Conservation (phyloP, 2,888 invertebrate genomes). For the Drosophila ochracea region DNA sequence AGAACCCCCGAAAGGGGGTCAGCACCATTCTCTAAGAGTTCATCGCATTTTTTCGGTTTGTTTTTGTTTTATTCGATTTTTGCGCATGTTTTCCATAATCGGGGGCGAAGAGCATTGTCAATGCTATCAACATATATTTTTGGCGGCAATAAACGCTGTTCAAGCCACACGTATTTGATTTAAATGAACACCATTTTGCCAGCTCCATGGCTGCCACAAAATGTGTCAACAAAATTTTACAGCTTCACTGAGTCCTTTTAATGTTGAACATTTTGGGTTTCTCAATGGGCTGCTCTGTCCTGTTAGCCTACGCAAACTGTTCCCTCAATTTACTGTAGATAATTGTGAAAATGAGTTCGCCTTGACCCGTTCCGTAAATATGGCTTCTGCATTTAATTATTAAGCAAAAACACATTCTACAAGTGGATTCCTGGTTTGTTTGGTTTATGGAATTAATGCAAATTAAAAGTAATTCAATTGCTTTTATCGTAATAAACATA, state of each 20-base stretch:
- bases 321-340: slow-evolving; percentile 56
- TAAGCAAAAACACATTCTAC: not conserved
- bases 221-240: slow-evolving; percentile 46
- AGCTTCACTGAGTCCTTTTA: slow-evolving; percentile 30
- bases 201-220: slow-evolving; percentile 51
- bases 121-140: slow-evolving; percentile 36
- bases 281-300: slow-evolving; percentile 1
- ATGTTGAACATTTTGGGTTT: slow-evolving; percentile 30
- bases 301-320: slow-evolving; percentile 28
- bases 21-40: slow-evolving; percentile 13
- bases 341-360: slow-evolving; percentile 54
- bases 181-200: slow-evolving; percentile 27
- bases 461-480: not conserved
- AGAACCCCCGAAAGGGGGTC: slow-evolving; percentile 37
- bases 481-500: not conserved
- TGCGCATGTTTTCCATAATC: slow-evolving; percentile 6
- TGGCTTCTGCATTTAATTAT: slow-evolving; percentile 43
- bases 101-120: slow-evolving; percentile 9
- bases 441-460: not conserved
- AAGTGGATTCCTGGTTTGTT: not conserved
- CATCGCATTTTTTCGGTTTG: not conserved
- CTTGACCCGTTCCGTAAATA: slow-evolving; percentile 28
- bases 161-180: slow-evolving; percentile 19
- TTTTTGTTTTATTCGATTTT: not conserved
- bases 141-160: slow-evolving; percentile 48